A percentile compares a stretch with the other conserved stretches of the same genome.
Evolutionary conservation across 2,888 invertebrate species (phyloP).

Genomic region (Tenthredo livida): DNA sequence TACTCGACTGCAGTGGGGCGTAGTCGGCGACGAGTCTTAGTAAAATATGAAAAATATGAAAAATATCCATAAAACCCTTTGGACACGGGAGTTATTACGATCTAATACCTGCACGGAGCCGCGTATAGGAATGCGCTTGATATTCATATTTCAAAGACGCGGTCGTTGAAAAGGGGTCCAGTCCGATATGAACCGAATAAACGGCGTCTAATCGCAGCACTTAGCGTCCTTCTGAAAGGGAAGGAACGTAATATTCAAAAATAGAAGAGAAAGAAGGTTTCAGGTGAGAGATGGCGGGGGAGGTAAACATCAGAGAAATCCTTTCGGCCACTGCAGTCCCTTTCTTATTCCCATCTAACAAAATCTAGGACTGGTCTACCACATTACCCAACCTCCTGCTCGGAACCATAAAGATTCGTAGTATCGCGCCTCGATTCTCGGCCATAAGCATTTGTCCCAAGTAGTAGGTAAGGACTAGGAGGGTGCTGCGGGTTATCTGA

Average conservation of each 20-base stretch:
- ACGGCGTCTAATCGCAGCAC: constrained; percentile 64
- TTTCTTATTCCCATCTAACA: constrained; percentile 23
- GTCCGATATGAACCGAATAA: constrained; percentile 55
- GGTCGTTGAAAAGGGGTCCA: constrained; percentile 38
- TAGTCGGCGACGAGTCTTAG: background rate
- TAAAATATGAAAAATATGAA: constrained; percentile 47
- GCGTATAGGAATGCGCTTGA: constrained; percentile 43
- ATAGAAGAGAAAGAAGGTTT: constrained; percentile 40
- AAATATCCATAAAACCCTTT: constrained; percentile 52
- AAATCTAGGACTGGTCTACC: background rate
- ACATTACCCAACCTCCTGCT: constrained; percentile 57
- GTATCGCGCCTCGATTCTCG: constrained; percentile 68
- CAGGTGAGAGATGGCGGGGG: background rate
- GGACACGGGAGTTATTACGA: constrained; percentile 48
- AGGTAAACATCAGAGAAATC: constrained; percentile 28
- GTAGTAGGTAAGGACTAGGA: constrained; percentile 61
- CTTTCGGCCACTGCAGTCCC: constrained; percentile 41
- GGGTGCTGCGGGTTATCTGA: constrained; percentile 45
- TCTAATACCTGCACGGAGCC: background rate
- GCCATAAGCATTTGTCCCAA: constrained; percentile 70
- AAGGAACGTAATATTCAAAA: constrained; percentile 47
- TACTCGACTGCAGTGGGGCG: constrained; percentile 33
- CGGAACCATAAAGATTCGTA: constrained; percentile 66
- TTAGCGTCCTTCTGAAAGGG: constrained; percentile 62
- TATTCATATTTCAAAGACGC: constrained; percentile 48